phyloP scores from a whole-genome alignment of 1,140 invertebrate species.

The Conus ventricosus region DNA sequence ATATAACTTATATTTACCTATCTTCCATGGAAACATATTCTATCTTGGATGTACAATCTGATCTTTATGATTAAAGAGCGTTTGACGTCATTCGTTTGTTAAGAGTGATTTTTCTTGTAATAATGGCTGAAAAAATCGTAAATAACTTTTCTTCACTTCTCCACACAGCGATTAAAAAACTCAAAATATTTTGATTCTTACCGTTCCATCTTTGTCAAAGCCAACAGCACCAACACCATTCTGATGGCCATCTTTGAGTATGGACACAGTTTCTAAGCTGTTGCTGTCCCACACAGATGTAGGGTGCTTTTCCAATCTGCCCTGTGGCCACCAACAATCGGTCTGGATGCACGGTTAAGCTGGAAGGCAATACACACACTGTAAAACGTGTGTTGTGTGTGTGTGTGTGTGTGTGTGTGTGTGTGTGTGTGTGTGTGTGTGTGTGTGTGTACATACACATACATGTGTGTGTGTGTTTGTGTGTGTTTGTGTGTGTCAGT shows the following conservation, averaged over 20 bases:
- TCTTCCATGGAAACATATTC: too few relatives aligned
- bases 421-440: neutral
- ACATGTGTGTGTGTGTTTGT: neutral
- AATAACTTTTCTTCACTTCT: too few relatives aligned
- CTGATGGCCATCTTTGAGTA: slow-evolving; percentile 72
- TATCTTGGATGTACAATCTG: too few relatives aligned
- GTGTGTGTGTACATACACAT: neutral
- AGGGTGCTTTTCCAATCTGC: slow-evolving; percentile 73
- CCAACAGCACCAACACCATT: slow-evolving; percentile 69
- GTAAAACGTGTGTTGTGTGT: neutral
- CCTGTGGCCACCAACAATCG: slow-evolving; percentile 72
- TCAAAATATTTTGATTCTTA: slow-evolving; percentile 43
- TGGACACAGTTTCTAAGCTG: slow-evolving; percentile 67
- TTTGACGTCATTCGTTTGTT: too few relatives aligned
- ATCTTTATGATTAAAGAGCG: too few relatives aligned
- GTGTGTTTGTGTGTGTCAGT: too few relatives aligned
- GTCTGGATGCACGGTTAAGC: slow-evolving; percentile 72
- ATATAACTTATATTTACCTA: too few relatives aligned
- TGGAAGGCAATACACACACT: slow-evolving; percentile 47
- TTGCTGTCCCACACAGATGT: slow-evolving; percentile 73
- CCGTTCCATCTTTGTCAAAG: slow-evolving; percentile 71
- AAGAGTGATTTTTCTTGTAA: too few relatives aligned
- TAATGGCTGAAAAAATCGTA: too few relatives aligned
- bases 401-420: slow-evolving; percentile 10
- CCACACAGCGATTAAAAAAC: too few relatives aligned